Conservation (phyloP, 2,888 invertebrate genomes). For the Agrotis clavis region DNA sequence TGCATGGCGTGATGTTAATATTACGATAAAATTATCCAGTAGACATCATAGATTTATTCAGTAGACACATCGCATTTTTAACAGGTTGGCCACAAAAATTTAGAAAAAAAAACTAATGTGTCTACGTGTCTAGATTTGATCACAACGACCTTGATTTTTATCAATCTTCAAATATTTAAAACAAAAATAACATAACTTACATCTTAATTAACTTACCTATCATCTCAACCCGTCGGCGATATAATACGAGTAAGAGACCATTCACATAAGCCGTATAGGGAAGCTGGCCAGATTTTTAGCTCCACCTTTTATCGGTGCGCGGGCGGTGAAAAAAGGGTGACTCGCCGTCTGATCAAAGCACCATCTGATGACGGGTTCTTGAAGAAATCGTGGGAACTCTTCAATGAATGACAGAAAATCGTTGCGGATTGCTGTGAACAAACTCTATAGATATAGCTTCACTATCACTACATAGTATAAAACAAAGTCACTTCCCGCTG, state of each 20-base stretch:
- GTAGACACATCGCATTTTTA: background rate
- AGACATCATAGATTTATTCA: no score
- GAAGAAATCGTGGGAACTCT: no score
- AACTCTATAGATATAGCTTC: no score
- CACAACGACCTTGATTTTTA: background rate
- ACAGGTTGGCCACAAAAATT: background rate
- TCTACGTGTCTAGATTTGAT: no score
- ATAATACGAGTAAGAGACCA: background rate
- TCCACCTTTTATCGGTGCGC: no score
- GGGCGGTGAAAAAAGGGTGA: no score
- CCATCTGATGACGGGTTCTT: no score
- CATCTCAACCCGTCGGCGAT: background rate
- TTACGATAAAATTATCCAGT: background rate
- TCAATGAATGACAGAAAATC: no score
- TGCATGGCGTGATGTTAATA: background rate
- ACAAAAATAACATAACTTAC: slow-evolving; percentile 1
- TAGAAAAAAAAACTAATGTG: background rate
- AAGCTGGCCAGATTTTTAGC: background rate
- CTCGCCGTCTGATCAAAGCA: no score
- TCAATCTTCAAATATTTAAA: background rate
- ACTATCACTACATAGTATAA: no score
- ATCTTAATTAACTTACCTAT: background rate
- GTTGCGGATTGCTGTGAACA: no score
- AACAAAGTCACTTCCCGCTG: no score
- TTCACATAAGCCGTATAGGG: background rate